Conservation (phyloP, 2,888 invertebrate species). For the Ariolimax columbianus region DNA sequence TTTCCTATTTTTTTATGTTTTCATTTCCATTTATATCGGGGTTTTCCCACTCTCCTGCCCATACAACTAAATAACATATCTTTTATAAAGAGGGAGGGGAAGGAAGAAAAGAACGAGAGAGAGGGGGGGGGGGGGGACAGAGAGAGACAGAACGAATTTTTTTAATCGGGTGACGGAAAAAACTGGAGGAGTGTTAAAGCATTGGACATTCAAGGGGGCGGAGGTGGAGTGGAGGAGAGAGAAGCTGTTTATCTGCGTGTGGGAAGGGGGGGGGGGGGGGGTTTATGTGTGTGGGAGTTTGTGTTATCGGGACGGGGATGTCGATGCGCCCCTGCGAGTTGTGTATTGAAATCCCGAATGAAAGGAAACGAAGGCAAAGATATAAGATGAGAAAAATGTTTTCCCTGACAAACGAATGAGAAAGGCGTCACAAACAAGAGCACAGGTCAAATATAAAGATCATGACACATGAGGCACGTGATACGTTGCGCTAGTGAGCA, state of each 20-base stretch:
- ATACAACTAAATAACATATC: no score
- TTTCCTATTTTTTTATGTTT: no score
- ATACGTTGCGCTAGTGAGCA: conserved; percentile 5
- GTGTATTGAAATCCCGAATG: neutral
- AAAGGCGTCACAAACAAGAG: conserved; percentile 24
- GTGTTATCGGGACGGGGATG: no score
- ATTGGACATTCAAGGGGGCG: no score
- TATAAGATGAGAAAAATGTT: neutral
- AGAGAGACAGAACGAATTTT: neutral
- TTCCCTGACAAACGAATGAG: neutral
- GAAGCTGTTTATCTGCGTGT: no score
- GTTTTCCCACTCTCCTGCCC: no score
- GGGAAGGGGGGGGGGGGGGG: no score
- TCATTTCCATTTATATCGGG: no score
- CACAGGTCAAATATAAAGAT: conserved; percentile 29
- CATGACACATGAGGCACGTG: conserved; percentile 26
- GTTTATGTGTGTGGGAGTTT: no score
- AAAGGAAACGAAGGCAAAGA: neutral
- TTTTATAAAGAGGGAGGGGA: no score
- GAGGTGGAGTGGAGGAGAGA: no score
- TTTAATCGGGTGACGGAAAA: neutral
- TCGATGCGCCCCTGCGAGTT: no score
- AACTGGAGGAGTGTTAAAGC: neutral
- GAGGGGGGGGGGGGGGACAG: neutral
- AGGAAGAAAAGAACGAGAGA: neutral